A percentile compares a stretch with the other conserved stretches of the same genome.
phyloP scores from a whole-genome alignment of 2,888 invertebrate genomes.

The Dioctria rufipes region DNA sequence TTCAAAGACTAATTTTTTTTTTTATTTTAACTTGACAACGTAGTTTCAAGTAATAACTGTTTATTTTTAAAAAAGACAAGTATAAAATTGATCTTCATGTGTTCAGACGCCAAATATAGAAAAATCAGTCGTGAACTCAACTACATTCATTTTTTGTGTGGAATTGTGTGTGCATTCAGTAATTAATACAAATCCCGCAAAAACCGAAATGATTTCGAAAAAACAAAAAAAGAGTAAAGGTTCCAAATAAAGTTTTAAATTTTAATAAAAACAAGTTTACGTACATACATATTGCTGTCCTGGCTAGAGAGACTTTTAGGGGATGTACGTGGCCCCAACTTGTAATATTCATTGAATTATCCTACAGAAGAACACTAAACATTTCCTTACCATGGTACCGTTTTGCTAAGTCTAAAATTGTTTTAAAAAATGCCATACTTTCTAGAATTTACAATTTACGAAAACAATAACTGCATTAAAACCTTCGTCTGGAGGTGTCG shows the following conservation, averaged over 20 bases:
- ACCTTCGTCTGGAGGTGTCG: not conserved
- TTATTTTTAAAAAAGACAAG: slow-evolving; percentile 33
- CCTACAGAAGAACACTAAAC: slow-evolving; percentile 34
- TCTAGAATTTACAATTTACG: slow-evolving; percentile 32
- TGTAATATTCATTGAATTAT: slow-evolving; percentile 25
- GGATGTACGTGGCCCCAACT: slow-evolving; percentile 10
- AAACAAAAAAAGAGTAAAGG: slow-evolving; percentile 21
- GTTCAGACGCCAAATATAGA: slow-evolving; percentile 16
- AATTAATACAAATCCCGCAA: not conserved
- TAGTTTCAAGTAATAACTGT: slow-evolving; percentile 32
- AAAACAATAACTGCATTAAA: slow-evolving; percentile 26
- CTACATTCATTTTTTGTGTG: not conserved
- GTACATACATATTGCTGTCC: slow-evolving; percentile 8
- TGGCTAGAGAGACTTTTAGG: not conserved
- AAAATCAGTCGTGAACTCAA: slow-evolving; percentile 8
- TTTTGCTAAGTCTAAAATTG: slow-evolving; percentile 36
- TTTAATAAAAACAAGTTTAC: slow-evolving; percentile 13
- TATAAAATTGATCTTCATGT: slow-evolving; percentile 34
- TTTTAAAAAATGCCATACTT: slow-evolving; percentile 30
- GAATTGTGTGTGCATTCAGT: not conserved
- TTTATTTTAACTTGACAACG: slow-evolving; percentile 35
- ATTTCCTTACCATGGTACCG: not conserved
- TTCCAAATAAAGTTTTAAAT: slow-evolving; percentile 17
- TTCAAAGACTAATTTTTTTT: slow-evolving; percentile 20
- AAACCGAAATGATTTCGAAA: not conserved